phyloP scores from a whole-genome alignment of 2,113 vertebrate genomes.

The Labrus mixtus region DNA sequence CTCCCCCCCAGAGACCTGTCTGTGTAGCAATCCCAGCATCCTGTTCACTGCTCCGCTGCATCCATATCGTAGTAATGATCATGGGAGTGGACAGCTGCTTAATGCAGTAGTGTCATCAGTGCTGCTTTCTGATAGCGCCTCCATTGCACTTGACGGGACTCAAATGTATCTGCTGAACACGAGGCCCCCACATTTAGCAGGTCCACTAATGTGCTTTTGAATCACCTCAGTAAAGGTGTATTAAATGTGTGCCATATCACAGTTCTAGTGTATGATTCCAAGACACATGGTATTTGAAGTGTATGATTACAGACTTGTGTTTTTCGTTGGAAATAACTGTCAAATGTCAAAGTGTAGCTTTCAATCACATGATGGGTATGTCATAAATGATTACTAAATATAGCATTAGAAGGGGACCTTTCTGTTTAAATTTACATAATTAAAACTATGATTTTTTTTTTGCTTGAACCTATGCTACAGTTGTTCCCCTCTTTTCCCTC shows the following conservation, averaged over 20 bases:
- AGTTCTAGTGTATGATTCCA: conserved; percentile 51
- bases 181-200: conserved; percentile 44
- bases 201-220: conserved; percentile 63
- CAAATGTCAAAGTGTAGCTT: conserved; percentile 29
- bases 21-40: conserved; percentile 74
- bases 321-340: conserved; percentile 38
- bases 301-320: conserved; percentile 56
- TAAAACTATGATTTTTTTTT: background rate
- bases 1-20: conserved; percentile 66
- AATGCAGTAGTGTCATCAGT: conserved; percentile 79
- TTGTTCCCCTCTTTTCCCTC: background rate
- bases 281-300: conserved; percentile 57
- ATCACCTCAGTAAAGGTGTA: conserved; percentile 63
- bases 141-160: conserved; percentile 74
- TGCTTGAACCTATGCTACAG: background rate
- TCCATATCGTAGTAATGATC: conserved; percentile 81
- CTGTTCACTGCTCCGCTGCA: conserved; percentile 75
- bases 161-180: conserved; percentile 63
- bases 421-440: background rate
- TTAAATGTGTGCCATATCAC: conserved; percentile 63
- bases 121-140: conserved; percentile 74
- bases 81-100: conserved; percentile 81
- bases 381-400: conserved; percentile 10
- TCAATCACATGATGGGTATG: conserved; percentile 35
- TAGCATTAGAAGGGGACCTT: background rate